Evolutionary conservation across 92 coral and sea anemone species (phyloP), one percentile per base, ranked within the genome.

Genomic region (Nematostella vectensis): DNA sequence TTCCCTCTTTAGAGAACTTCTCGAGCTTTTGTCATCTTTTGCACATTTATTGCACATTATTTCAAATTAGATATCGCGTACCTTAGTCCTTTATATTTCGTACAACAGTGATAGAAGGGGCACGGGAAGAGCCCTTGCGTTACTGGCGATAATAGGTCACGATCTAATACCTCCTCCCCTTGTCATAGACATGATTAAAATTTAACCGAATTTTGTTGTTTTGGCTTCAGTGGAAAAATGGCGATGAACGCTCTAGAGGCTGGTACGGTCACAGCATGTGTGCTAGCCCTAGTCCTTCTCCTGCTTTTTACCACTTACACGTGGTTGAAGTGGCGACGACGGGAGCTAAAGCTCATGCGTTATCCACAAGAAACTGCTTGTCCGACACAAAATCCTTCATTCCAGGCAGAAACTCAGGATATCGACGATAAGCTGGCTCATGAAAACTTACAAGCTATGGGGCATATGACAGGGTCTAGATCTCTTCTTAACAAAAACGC

Each of bases 281-380:
- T 16, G 3, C 21, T 53, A 27, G 70, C 70, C 16, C 21, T 64
- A 16, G 60, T 64, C n/a, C 50, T 64, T 9, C 61, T 64, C 16
- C 16, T 53, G 11, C 25, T 9, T 9, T 53, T 64, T 37, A 8
- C 11, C 20, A 0, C 39, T 1, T 28, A 33, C 17, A 64, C 70
- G 9, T 64, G 70, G 70, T 9, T 37, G n/a, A 64, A 64, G 27
- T 64, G 70, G 70, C 45, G 70, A 25, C 38, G 36, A 52, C 40
- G 40, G 15, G 8, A 33, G 15, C 6, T 33, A 33, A 33, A 33
- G 40, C 6, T 6, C 8, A 33, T 33, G 40, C 6, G 15, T 6
- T 6, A 33, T 33, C 40, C 40, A 6, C 8, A 33, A 15, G 40
- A 33, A n/a, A n/a, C 25, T 44, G 31, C 48, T 31, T 30, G 38